phyloP scores from a whole-genome alignment of 2,113 vertebrate species.

The Mus spicilegus region DNA sequence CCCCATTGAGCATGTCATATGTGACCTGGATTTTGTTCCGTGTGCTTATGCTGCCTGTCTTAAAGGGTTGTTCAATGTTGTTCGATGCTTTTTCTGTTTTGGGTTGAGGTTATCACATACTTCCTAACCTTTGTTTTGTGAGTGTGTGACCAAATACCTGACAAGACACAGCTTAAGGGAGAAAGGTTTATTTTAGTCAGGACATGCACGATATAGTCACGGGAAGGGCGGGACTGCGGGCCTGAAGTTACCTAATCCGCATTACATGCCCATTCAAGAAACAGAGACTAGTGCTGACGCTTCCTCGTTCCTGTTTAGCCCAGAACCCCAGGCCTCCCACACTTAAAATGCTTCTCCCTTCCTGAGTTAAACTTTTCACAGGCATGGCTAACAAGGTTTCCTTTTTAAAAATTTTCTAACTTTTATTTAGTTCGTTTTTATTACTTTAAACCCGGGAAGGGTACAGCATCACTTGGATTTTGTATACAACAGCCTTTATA shows the following conservation, averaged over 20 bases:
- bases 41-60: neutral
- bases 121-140: neutral
- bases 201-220: neutral
- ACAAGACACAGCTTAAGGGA: neutral
- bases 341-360: neutral
- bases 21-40: neutral
- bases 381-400: neutral
- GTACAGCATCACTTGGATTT: neutral
- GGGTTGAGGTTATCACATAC: neutral
- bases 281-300: neutral
- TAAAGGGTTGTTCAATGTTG: neutral
- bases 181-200: neutral
- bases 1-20: neutral
- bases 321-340: neutral
- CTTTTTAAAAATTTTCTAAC: neutral
- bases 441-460: neutral
- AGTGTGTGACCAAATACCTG: neutral
- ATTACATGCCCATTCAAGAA: neutral
- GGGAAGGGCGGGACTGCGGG: neutral
- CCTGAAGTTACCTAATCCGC: no score
- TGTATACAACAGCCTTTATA: neutral
- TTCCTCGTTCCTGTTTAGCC: neutral
- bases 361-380: neutral
- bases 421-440: neutral
- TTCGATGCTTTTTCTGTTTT: neutral